Percentiles rank a stretch among this genome's conserved stretches.
Conservation (phyloP, 2,797 vertebrate genomes). For the Loriculus beryllinus region DNA sequence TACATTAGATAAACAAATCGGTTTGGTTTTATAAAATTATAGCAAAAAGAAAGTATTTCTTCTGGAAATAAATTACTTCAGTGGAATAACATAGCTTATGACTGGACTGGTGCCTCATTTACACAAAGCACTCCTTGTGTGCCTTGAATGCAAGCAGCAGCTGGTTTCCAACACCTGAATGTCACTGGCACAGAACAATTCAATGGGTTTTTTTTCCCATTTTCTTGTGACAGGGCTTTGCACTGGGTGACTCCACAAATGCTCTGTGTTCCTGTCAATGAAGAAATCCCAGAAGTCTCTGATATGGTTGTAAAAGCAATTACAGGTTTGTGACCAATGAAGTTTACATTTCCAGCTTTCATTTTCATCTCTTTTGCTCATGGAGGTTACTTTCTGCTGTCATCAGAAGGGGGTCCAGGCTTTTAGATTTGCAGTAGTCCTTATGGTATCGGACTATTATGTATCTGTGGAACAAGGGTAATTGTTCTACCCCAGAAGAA, state of each 20-base stretch:
- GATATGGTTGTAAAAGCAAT: slow-evolving; percentile 96
- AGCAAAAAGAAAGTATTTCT: not conserved
- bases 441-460: not conserved
- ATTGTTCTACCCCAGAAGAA: not conserved
- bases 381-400: not conserved
- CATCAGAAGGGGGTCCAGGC: not conserved
- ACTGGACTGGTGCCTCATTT: not conserved
- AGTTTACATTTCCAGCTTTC: not conserved
- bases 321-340: slow-evolving; percentile 82
- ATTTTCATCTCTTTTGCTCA: not conserved
- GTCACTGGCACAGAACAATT: not conserved
- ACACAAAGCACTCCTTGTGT: not conserved
- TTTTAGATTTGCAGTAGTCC: not conserved
- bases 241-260: slow-evolving; percentile 97
- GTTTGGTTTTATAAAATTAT: not conserved
- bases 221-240: slow-evolving; percentile 83
- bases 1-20: not conserved
- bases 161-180: not conserved
- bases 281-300: slow-evolving; percentile 92
- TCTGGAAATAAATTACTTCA: slow-evolving; percentile 16
- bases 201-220: not conserved
- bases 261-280: slow-evolving; percentile 94
- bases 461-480: not conserved
- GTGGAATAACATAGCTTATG: not conserved
- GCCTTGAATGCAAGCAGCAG: not conserved